Evolutionary conservation across 2,888 invertebrate species (phyloP).

Genomic region (Luperina testacea): DNA sequence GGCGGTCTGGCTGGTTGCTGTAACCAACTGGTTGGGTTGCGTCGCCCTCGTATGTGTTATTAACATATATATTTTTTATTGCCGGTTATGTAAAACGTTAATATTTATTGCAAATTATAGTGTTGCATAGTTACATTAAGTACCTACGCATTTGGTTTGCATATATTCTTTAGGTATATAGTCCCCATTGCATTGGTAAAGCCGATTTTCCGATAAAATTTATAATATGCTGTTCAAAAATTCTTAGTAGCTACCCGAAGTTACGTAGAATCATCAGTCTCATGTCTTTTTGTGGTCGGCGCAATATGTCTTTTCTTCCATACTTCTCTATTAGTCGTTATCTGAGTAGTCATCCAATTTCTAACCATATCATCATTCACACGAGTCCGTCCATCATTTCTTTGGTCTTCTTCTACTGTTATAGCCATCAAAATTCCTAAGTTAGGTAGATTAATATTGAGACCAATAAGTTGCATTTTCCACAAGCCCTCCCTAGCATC

Average conservation of each 20-base stretch:
- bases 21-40: slow-evolving; percentile 74
- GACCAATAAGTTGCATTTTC: background rate
- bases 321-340: background rate
- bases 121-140: slow-evolving; percentile 51
- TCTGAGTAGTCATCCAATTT: background rate
- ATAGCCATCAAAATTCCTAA: background rate
- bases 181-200: background rate
- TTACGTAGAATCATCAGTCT: background rate
- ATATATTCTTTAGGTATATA: slow-evolving; percentile 17
- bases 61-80: slow-evolving; percentile 67
- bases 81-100: slow-evolving; percentile 71
- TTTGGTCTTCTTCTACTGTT: background rate
- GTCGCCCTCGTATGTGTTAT: slow-evolving; percentile 66
- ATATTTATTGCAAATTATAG: slow-evolving; percentile 64
- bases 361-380: background rate
- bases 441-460: background rate
- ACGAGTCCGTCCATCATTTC: background rate
- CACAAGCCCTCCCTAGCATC: no score
- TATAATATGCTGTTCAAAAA: background rate
- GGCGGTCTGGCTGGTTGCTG: slow-evolving; percentile 79
- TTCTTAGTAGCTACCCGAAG: no score
- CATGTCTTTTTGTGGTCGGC: background rate
- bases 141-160: slow-evolving; percentile 42
- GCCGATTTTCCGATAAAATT: background rate
- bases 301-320: background rate